Conservation (phyloP, 2,113 vertebrate genomes). For the Felis catus region F.catus_Fca126_mat1.0 CM031419.1:176689501-176690000, state of each 20-base stretch:
- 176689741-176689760: neutral
- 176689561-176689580: neutral
- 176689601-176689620: slow-evolving; percentile 1
- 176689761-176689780: neutral
- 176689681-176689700: neutral
- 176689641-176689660: neutral
- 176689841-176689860: neutral
- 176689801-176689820: neutral
- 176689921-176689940: neutral
- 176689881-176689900: neutral
- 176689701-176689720: neutral
- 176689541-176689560: neutral
- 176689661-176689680: neutral
- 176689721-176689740: neutral
- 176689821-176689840: neutral
- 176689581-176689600: neutral
- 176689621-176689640: neutral
- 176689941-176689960: neutral
- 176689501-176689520: neutral
- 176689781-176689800: neutral
- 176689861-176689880: neutral
- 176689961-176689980: neutral
- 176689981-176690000: neutral
- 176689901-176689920: neutral
- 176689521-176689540: neutral